A percentile compares a stretch with the other conserved stretches of the same genome.
Conservation (phyloP, 2,888 invertebrate genomes). For the Stenurella melanura region DNA sequence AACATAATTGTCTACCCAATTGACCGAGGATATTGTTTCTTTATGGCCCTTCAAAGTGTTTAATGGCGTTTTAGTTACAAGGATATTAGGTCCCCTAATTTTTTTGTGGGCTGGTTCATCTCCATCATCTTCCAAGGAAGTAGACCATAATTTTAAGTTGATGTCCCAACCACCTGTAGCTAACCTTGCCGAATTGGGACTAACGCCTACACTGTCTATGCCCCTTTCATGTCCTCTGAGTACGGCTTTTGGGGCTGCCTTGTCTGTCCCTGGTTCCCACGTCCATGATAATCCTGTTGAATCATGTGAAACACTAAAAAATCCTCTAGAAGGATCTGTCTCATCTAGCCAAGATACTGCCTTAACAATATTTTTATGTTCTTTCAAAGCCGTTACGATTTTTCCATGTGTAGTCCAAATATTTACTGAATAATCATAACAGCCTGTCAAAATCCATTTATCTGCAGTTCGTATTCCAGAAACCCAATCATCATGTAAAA, state of each 20-base stretch:
- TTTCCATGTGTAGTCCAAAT: conserved; percentile 92
- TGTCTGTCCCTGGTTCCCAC: conserved; percentile 75
- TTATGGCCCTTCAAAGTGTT: conserved; percentile 94
- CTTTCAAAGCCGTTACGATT: conserved; percentile 88
- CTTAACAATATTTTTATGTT: conserved; percentile 91
- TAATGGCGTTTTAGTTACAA: conserved; percentile 81
- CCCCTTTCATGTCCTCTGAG: conserved; percentile 95
- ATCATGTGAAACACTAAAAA: conserved; percentile 90
- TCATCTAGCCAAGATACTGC: conserved; percentile 90
- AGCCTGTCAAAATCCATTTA: conserved; percentile 86
- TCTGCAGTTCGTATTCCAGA: conserved; percentile 72
- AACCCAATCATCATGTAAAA: conserved; percentile 99
- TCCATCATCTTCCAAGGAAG: conserved; percentile 70
- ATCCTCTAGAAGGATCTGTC: conserved; percentile 74
- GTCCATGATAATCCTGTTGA: conserved; percentile 85
- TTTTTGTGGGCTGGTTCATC: conserved; percentile 69
- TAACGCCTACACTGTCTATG: conserved; percentile 90
- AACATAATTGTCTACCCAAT: conserved; percentile 88
- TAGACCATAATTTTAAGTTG: conserved; percentile 93
- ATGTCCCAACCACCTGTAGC: conserved; percentile 96
- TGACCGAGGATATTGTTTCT: conserved; percentile 89
- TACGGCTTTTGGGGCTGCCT: conserved; percentile 85
- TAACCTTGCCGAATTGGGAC: conserved; percentile 78
- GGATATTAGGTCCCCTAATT: conserved; percentile 58
- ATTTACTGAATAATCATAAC: conserved; percentile 94